Evolutionary conservation across 2,797 vertebrate species (phyloP), one percentile per base, ranked within the genome.

Genomic region (Pagetopsis macropterus): DNA sequence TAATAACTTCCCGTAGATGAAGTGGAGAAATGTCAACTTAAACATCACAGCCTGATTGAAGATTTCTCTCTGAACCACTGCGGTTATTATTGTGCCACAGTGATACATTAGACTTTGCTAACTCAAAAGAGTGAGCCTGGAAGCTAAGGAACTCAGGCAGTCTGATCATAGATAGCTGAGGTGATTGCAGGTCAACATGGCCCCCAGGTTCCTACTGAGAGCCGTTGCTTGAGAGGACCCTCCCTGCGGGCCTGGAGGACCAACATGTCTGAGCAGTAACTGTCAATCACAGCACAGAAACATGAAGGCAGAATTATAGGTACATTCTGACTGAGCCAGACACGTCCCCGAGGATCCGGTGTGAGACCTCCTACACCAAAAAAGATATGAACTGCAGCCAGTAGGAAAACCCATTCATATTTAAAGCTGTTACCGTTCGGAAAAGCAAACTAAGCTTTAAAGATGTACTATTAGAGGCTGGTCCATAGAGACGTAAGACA

Each of bases 231-330:
- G 60, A 56, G 21, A 66, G 23, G 69, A 72, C 37, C 65, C 70
- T 71, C 62, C 81, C 62, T 62, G 71, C 14, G 0, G 52, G 49
- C 55, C 64, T 48, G 55, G 60, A 55, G 62, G 50, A 78, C 79
- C 77, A 72, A 76, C 41, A 69, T 17, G 57, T 81, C 83, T 75
- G 68, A 40, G 63, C 82, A 84, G 72, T 52, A 76, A 69, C 85
- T 89, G 86, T 86, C 90, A 87, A 85, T 89, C 89, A 85, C 65
- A 50, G 72, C 43, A 44, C 52, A 71, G 69, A 58, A 74, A 86
- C 79, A 81, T 80, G 76, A 87, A 83, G 79, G 76, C 72, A 75
- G 86, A 88, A 68, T 86, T 88, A 88, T 64, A 56, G 84, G 77
- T 81, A 74, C 77, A 71, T 65, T 86, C 70, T 78, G 77, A 84